Evolutionary conservation across 2,888 invertebrate genomes (phyloP).

Genomic region (Latrodectus elegans): DNA sequence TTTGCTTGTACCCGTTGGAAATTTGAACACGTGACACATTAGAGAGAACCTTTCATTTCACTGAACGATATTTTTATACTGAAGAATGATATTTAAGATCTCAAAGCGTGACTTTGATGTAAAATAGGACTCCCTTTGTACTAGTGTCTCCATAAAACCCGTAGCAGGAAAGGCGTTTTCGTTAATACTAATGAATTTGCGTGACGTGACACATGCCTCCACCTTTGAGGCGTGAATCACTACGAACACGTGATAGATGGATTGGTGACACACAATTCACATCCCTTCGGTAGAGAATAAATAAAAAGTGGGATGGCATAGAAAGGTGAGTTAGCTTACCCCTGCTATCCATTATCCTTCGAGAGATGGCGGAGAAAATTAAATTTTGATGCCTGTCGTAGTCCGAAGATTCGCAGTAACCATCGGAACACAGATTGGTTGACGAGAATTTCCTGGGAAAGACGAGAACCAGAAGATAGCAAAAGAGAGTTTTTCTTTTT

Average conservation of each 20-base stretch:
- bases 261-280: slow-evolving; percentile 55
- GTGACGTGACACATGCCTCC: slow-evolving; percentile 57
- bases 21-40: slow-evolving; percentile 1
- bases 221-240: slow-evolving; percentile 65
- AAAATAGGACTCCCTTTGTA: slow-evolving; percentile 24
- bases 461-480: slow-evolving; percentile 28
- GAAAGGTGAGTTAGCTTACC: slow-evolving; percentile 33
- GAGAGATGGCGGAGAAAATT: slow-evolving; percentile 36
- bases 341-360: slow-evolving; percentile 45
- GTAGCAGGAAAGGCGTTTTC: slow-evolving; percentile 61
- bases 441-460: slow-evolving; percentile 35
- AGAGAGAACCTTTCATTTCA: neutral
- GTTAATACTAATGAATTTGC: slow-evolving; percentile 56
- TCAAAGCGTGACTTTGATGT: slow-evolving; percentile 31
- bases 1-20: neutral
- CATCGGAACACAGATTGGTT: slow-evolving; percentile 37
- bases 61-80: slow-evolving; percentile 20
- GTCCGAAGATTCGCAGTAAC: slow-evolving; percentile 30
- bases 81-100: slow-evolving; percentile 28
- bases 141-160: slow-evolving; percentile 20
- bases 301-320: slow-evolving; percentile 13
- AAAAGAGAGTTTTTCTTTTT: slow-evolving; percentile 13
- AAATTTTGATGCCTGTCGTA: slow-evolving; percentile 56
- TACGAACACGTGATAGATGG: slow-evolving; percentile 53
- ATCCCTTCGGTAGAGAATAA: slow-evolving; percentile 19